Evolutionary conservation across 2,797 vertebrate species (phyloP).

Genomic region (Esox lucius): DNA sequence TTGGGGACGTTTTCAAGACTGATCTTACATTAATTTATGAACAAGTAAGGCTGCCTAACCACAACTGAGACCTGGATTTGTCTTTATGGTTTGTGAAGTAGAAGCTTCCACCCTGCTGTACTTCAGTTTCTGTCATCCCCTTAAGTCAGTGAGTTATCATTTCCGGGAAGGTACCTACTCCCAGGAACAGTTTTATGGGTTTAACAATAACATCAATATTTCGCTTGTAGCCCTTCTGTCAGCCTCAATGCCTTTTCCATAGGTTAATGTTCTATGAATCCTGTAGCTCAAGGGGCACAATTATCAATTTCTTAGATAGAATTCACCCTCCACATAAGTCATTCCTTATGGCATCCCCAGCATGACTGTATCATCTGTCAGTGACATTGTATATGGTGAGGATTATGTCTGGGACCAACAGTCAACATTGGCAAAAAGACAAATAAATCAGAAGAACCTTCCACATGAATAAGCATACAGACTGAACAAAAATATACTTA

Average conservation of each 20-base stretch:
- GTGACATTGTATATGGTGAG: constrained; percentile 38
- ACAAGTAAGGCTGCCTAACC: neutral
- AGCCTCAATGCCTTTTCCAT: constrained; percentile 34
- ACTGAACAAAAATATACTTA: constrained; percentile 43
- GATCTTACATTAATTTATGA: constrained; percentile 10
- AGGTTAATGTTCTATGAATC: constrained; percentile 56
- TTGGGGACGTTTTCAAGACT: neutral
- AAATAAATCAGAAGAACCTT: constrained; percentile 48
- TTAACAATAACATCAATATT: constrained; percentile 50
- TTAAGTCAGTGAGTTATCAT: constrained; percentile 4
- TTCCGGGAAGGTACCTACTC: constrained; percentile 37
- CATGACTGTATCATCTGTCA: neutral
- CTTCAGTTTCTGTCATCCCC: constrained; percentile 23
- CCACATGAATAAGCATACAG: constrained; percentile 61
- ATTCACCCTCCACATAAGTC: neutral
- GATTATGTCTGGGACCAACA: constrained; percentile 51
- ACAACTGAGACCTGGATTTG: neutral
- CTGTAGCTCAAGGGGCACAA: constrained; percentile 61
- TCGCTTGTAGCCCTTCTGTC: constrained; percentile 57
- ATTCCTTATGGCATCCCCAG: neutral
- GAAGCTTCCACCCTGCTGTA: constrained; percentile 22
- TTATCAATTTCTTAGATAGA: constrained; percentile 51
- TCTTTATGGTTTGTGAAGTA: constrained; percentile 3
- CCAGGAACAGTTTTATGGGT: constrained; percentile 54
- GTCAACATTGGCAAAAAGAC: constrained; percentile 46